Evolutionary conservation across 2,113 vertebrate species (phyloP).

Genomic region (Leiothrix lutea): DNA sequence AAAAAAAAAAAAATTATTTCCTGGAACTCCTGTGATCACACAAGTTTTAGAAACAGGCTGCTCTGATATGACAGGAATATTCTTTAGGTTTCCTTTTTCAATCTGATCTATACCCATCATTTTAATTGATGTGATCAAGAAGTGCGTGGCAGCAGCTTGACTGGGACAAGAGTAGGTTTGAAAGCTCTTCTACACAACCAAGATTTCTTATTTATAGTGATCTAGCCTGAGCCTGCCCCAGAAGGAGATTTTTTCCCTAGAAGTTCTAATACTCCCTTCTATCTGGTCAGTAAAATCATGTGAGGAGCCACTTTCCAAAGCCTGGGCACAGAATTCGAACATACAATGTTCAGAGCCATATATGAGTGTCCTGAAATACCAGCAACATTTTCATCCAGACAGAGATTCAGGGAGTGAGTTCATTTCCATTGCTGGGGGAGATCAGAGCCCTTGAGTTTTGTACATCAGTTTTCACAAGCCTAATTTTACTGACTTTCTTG

Average conservation of each 20-base stretch:
- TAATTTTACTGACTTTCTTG: slow-evolving; percentile 36
- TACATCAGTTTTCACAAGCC: slow-evolving; percentile 5
- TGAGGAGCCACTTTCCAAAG: not conserved
- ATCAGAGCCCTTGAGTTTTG: not conserved
- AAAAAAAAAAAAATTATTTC: not conserved
- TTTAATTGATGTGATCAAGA: not conserved
- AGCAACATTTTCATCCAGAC: not conserved
- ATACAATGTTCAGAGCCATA: not conserved
- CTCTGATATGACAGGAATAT: not conserved
- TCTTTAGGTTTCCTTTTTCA: not conserved
- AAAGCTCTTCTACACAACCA: not conserved
- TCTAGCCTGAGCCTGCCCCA: not conserved
- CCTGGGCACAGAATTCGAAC: not conserved
- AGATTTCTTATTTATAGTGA: not conserved
- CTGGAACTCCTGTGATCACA: not conserved
- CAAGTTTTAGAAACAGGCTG: not conserved
- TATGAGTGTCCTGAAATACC: not conserved
- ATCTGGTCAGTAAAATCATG: not conserved
- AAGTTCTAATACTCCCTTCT: not conserved
- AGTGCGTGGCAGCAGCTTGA: not conserved
- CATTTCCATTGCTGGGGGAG: not conserved
- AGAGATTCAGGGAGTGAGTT: not conserved
- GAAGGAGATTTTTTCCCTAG: not conserved
- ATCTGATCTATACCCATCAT: not conserved
- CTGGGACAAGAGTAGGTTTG: not conserved